Percentiles rank a stretch among this genome's conserved stretches.
phyloP scores from a whole-genome alignment of 2,113 vertebrate species.

The Arothron firmamentum region DNA sequence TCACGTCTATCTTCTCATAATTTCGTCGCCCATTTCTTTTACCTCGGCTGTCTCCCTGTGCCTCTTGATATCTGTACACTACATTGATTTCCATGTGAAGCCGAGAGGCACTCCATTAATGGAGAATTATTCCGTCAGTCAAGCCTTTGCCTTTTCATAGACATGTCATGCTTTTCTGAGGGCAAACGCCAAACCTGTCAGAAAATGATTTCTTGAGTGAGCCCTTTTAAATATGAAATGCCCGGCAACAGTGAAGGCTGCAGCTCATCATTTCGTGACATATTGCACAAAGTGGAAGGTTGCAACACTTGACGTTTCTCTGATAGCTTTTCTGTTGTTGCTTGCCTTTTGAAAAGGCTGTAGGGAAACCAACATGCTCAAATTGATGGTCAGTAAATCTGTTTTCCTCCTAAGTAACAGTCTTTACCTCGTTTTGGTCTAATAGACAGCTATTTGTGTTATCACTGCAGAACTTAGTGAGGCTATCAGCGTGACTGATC shows the following conservation, averaged over 20 bases:
- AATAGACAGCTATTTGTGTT: too few relatives aligned
- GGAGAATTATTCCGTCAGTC: slow-evolving; percentile 65
- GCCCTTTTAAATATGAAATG: slow-evolving; percentile 53
- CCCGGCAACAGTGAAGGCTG: slow-evolving; percentile 33
- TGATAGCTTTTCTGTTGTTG: slow-evolving; percentile 32
- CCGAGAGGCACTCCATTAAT: slow-evolving; percentile 41
- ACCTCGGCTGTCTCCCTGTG: neutral
- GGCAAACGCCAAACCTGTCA: slow-evolving; percentile 51
- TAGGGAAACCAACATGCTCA: neutral
- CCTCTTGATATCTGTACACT: slow-evolving; percentile 5
- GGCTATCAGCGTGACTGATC: too few relatives aligned
- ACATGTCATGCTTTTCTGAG: slow-evolving; percentile 38
- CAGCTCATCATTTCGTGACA: slow-evolving; percentile 51
- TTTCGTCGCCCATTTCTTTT: neutral
- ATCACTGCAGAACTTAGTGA: too few relatives aligned
- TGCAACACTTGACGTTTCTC: slow-evolving; percentile 41
- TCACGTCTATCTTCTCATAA: neutral
- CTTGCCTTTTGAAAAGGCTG: neutral
- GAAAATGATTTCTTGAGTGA: slow-evolving; percentile 47
- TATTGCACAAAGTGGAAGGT: slow-evolving; percentile 33
- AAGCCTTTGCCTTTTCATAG: slow-evolving; percentile 25
- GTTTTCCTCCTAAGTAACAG: slow-evolving; percentile 6
- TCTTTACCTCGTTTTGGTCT: too few relatives aligned
- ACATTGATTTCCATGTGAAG: slow-evolving; percentile 26
- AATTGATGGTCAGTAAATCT: slow-evolving; percentile 1